Conservation (phyloP, 1,140 invertebrate species). For the Radopholus similis region DNA sequence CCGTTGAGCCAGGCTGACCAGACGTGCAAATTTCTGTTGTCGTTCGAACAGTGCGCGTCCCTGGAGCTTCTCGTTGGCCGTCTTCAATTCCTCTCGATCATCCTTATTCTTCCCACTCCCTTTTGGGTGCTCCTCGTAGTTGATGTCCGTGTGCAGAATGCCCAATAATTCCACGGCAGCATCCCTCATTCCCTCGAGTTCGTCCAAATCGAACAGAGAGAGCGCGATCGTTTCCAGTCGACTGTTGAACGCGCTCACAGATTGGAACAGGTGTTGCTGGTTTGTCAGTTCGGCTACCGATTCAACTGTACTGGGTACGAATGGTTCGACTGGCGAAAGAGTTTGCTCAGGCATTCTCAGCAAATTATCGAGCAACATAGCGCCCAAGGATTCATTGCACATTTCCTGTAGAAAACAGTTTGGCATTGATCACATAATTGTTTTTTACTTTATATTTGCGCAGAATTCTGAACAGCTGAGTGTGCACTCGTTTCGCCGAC, state of each 20-base stretch:
- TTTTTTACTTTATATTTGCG: constrained; percentile 50
- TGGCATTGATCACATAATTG: neutral
- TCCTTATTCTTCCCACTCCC: too few relatives aligned
- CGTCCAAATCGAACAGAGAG: constrained; percentile 14
- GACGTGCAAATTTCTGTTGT: constrained; percentile 29
- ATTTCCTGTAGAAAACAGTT: neutral
- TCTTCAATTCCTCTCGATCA: neutral
- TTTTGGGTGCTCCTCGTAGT: constrained; percentile 30
- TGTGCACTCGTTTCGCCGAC: constrained; percentile 46
- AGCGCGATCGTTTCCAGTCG: neutral
- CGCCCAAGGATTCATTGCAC: neutral
- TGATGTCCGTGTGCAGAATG: constrained; percentile 22
- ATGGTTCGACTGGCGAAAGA: neutral
- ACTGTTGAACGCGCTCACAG: neutral
- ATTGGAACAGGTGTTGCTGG: neutral
- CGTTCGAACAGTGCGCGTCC: constrained; percentile 41
- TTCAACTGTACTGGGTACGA: neutral
- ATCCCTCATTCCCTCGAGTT: neutral
- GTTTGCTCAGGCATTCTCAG: neutral
- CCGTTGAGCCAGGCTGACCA: constrained; percentile 14
- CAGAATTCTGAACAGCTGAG: constrained; percentile 52
- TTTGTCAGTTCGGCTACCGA: neutral
- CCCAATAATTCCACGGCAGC: constrained; percentile 11
- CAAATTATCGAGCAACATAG: neutral
- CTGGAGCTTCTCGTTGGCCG: constrained; percentile 42